Evolutionary conservation across 2,113 vertebrate species (phyloP), one percentile per base, ranked within the genome.

Genomic region (Nycticorax nycticorax): DNA sequence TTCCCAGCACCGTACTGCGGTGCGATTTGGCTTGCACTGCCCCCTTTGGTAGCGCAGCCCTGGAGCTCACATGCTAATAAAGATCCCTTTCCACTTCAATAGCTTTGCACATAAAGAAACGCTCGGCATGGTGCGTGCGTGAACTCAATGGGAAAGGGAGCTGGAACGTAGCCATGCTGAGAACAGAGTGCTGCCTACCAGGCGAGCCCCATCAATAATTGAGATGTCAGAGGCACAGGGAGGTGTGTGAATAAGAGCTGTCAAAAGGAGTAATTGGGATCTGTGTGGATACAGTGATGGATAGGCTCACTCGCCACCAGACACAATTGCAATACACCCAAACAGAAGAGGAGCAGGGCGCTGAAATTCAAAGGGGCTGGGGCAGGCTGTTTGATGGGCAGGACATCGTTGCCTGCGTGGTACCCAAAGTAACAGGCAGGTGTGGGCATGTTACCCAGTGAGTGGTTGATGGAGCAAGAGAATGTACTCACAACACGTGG

Each of bases 171-270:
- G 92, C 91, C 93, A 85, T 10, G 86, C 91, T 89, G 92, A 87
- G 89, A 96, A 95, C 79, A 92, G 84, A 96, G 86, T 17, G 55
- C 87, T 90, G 84, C 96, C 85, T 92, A 82, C 85, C 78, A 79
- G 91, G 92, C 86, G 16, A 96, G 88, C 75, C 71, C 91, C 95
- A 95, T 96, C 94, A 88, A 96, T 95, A 94, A 97, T 93, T 91
- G 89, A 95, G 78, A 95, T 6, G 39, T 95, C 88, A 91, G 78
- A 77, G 73, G 41, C 77, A 59, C 57, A 60, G 73, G 78, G 83
- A 95, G 33, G 64, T 69, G 53, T 17, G 53, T 86, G 89, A 96
- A 94, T 95, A 94, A 85, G 88, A 92, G 77, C 91, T 95, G 96
- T 94, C 95, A 86, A 78, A 95, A 91, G 92, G 79, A 96, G 89